Evolutionary conservation across 2,797 vertebrate genomes (phyloP).

Genomic region (Ctenosaura bakeri): DNA sequence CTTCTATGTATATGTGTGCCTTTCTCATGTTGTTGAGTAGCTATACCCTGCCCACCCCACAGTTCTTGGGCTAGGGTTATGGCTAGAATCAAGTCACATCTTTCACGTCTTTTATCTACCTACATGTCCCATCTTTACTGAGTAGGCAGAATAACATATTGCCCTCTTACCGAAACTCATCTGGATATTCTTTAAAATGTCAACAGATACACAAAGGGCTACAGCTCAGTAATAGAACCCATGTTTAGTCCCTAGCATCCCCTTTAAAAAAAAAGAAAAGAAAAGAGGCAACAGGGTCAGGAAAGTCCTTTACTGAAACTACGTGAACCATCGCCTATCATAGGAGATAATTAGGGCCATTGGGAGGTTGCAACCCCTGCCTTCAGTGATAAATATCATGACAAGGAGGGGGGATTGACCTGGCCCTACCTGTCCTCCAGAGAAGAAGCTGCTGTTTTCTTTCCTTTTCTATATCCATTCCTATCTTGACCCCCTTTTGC

Average conservation of each 20-base stretch:
- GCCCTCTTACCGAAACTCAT: no score
- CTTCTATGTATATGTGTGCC: background rate
- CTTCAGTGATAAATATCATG: background rate
- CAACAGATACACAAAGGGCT: background rate
- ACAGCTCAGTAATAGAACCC: background rate
- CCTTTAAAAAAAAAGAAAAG: background rate
- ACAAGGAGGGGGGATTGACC: background rate
- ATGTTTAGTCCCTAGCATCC: background rate
- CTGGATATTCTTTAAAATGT: background rate
- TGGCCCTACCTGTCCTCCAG: background rate
- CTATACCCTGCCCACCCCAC: background rate
- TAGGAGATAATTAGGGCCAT: background rate
- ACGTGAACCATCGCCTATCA: background rate
- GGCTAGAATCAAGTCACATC: no score
- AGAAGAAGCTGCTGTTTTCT: background rate
- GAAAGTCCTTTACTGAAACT: background rate
- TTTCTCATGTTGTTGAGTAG: background rate
- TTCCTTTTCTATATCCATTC: background rate
- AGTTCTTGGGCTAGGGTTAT: background rate
- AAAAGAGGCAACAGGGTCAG: background rate
- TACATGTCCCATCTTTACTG: background rate
- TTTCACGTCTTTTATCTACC: background rate
- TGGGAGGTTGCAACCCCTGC: background rate
- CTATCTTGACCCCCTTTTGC: background rate
- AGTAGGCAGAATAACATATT: background rate